A percentile compares a stretch with the other conserved stretches of the same genome.
Evolutionary conservation across 2,797 vertebrate genomes (phyloP).

Genomic region (Epinephelus coioides): DNA sequence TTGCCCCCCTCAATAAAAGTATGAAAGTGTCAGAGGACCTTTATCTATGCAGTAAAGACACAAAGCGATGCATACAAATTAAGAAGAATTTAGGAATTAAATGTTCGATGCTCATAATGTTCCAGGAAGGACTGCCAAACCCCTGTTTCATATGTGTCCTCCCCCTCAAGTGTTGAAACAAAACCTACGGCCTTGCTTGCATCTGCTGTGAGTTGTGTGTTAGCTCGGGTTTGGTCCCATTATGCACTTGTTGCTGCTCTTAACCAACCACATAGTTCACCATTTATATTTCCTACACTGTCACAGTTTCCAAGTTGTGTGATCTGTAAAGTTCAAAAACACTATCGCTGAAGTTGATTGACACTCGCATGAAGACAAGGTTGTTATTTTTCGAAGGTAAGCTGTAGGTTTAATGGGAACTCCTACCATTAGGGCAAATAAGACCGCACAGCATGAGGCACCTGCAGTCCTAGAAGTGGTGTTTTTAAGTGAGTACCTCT

Average conservation of each 20-base stretch:
- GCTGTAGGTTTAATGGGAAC: constrained; percentile 43
- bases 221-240: neutral
- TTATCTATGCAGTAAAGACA: no score
- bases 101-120: no score
- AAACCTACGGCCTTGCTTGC: neutral
- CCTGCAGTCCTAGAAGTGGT: constrained; percentile 43
- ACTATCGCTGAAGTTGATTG: constrained; percentile 27
- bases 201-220: neutral
- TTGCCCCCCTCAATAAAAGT: no score
- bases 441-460: constrained; percentile 27
- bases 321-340: constrained; percentile 21
- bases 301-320: constrained; percentile 31
- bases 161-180: no score
- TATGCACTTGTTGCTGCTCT: neutral
- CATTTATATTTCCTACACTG: constrained; percentile 32
- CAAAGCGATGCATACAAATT: no score
- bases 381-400: constrained; percentile 43
- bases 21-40: no score
- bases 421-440: constrained; percentile 40
- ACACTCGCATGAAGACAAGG: constrained; percentile 15
- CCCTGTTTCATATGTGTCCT: no score
- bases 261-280: neutral
- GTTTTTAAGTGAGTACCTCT: constrained; percentile 54
- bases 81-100: no score
- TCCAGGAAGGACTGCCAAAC: no score